phyloP scores from a whole-genome alignment of 1,140 invertebrate species.

The Caerostris darwini region DNA sequence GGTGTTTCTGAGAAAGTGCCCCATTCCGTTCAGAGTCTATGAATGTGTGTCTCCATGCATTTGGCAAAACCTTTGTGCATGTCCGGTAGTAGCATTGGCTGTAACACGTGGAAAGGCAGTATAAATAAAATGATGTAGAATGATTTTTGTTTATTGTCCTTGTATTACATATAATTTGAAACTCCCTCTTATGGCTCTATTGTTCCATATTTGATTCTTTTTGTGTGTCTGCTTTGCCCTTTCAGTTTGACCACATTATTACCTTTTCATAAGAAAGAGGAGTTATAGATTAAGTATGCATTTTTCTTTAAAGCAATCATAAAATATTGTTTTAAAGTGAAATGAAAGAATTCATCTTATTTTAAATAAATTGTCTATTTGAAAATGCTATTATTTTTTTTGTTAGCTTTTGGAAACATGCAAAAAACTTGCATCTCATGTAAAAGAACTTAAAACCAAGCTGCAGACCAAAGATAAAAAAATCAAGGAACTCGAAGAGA shows the following conservation, averaged over 20 bases:
- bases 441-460: constrained; percentile 66
- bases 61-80: too few relatives aligned
- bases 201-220: not conserved
- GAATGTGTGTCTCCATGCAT: too few relatives aligned
- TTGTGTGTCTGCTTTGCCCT: not conserved
- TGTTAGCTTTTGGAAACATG: constrained; percentile 53
- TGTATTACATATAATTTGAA: too few relatives aligned
- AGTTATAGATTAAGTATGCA: not conserved
- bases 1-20: too few relatives aligned
- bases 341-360: not conserved
- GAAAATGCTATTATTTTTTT: not conserved
- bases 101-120: too few relatives aligned
- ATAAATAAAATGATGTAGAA: too few relatives aligned
- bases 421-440: constrained; percentile 56
- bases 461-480: constrained; percentile 74
- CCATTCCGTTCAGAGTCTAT: too few relatives aligned
- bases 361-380: not conserved
- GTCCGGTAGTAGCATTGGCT: too few relatives aligned
- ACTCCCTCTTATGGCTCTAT: too few relatives aligned
- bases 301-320: not conserved
- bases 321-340: not conserved
- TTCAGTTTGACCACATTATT: not conserved
- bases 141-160: too few relatives aligned
- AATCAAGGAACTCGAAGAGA: constrained; percentile 78
- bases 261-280: not conserved